Percentiles rank a stretch among this genome's conserved stretches.
phyloP scores from a whole-genome alignment of 92 coral and sea anemone species.

The Palythoa grandis region DNA sequence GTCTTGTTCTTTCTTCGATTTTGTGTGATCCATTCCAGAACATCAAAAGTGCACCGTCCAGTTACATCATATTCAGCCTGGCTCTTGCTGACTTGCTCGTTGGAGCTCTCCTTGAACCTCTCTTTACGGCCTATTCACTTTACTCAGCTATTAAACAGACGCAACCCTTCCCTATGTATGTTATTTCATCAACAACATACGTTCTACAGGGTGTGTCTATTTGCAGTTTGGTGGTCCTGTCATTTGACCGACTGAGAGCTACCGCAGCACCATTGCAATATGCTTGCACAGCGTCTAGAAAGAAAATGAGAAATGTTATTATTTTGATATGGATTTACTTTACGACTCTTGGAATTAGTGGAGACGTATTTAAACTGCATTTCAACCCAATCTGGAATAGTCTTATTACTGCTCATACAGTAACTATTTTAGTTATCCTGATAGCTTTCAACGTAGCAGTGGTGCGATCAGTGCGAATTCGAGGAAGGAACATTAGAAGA shows the following conservation, averaged over 20 bases:
- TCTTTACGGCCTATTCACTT: background rate
- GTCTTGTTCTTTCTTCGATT: conserved; percentile 3
- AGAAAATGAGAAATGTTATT: background rate
- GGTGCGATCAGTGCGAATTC: conserved; percentile 1
- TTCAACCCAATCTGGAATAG: background rate
- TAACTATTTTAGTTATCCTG: background rate
- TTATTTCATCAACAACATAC: background rate
- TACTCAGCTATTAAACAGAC: background rate
- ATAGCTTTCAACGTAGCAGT: background rate
- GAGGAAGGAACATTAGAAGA: background rate
- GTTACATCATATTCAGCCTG: background rate
- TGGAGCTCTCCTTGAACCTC: background rate
- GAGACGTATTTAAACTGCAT: background rate
- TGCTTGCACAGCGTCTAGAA: background rate
- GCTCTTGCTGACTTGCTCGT: conserved; percentile 18
- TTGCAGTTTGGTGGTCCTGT: background rate
- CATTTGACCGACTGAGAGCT: conserved; percentile 6
- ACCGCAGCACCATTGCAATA: background rate
- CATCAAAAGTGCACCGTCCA: conserved; percentile 2
- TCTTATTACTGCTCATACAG: background rate
- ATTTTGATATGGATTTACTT: background rate
- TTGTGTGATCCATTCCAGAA: conserved; percentile 14
- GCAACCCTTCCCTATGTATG: background rate
- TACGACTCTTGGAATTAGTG: background rate
- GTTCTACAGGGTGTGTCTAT: background rate